A percentile compares a stretch with the other conserved stretches of the same genome.
Evolutionary conservation across 2,113 vertebrate genomes (phyloP).

Genomic region (Orthochromis indermauri): DNA sequence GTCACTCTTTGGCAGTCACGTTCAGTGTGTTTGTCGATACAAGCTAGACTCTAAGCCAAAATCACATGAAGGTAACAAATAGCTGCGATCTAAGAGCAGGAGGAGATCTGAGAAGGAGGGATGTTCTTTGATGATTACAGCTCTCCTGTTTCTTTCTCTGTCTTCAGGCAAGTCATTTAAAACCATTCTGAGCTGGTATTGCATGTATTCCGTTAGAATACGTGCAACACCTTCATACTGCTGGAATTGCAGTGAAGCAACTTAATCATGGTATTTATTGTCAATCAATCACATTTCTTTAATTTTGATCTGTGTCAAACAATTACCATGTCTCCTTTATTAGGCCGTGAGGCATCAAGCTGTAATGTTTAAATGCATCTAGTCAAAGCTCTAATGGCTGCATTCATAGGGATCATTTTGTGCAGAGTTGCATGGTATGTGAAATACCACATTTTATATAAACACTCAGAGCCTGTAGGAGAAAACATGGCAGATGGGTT

Average conservation of each 20-base stretch:
- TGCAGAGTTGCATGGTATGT: not conserved
- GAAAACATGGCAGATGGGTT: not conserved
- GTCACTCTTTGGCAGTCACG: not conserved
- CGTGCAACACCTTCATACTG: not conserved
- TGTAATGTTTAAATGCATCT: not conserved
- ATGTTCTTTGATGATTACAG: not conserved
- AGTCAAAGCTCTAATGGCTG: not conserved
- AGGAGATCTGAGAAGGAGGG: not conserved
- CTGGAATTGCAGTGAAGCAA: not conserved
- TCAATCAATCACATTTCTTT: not conserved
- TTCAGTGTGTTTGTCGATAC: not conserved
- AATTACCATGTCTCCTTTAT: not conserved
- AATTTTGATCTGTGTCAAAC: not conserved
- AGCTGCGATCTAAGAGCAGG: not conserved
- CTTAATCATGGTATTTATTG: not conserved
- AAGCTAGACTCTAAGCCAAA: not conserved
- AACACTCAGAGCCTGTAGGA: not conserved
- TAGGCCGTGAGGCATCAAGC: not conserved
- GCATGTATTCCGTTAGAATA: not conserved
- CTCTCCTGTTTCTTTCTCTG: not conserved
- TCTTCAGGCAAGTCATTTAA: slow-evolving; percentile 9
- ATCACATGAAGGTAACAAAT: not conserved
- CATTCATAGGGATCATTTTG: not conserved
- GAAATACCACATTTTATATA: not conserved
- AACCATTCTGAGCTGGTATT: not conserved